Evolutionary conservation across 2,113 vertebrate genomes (phyloP), one percentile per base, ranked within the genome.

Genomic region (Channa maculata): DNA sequence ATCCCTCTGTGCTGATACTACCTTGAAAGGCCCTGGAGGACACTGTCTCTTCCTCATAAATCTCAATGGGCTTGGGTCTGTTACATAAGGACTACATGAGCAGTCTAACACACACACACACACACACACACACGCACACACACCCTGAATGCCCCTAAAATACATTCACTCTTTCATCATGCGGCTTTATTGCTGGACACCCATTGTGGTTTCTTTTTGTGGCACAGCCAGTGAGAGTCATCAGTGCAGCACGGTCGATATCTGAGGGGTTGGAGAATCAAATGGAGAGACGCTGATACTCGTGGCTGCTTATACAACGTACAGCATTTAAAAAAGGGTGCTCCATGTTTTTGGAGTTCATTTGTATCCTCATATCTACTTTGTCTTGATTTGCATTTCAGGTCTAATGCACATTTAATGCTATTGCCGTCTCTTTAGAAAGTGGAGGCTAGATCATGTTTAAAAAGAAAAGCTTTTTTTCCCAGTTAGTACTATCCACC

Each of bases 21-120:
- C 87, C 89, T 86, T 87, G 69, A 88, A 61, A 73, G 41, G 55
- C 71, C 83, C 68, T 44, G 36, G 74, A 71, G 86, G 79, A 77
- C 68, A 45, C 14, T 1, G 37, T 63, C 71, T 82, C 48, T 50
- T 54, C 68, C n/a, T 14, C 68, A 43, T 34, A 33, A 63, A 37
- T 75, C 65, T 75, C 52, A 38, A 34, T n/a, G n/a, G 53, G 62
- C 57, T 41, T 0, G 0, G n/a, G 53, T 50, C 54, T 49, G 75
- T 86, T 88, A 75, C 59, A 39, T 88, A 89, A 90, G 48, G 36
- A 14, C 48, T 41, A 41, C 49, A 77, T 39, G 9, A 57, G 24
- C 44, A 39, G 24, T 12, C 15, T 43, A 60, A 50, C 4, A 41
- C 39, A 41, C 39, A 65, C 54, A 62, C n/a, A 62, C 44, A 67